Conservation (phyloP, 1,140 invertebrate genomes). For the Polyergus mexicanus region DNA sequence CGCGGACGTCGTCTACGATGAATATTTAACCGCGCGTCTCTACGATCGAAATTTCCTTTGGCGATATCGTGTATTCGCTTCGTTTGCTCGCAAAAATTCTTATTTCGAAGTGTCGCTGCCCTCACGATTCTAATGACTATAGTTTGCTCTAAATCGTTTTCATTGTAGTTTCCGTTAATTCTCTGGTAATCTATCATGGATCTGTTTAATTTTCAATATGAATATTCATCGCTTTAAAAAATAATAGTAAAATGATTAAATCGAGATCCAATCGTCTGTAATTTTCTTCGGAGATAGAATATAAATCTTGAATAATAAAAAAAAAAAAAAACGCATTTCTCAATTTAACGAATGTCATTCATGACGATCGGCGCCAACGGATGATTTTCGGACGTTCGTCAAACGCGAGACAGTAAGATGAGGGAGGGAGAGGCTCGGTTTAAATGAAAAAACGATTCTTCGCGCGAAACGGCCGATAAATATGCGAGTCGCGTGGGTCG, state of each 20-base stretch:
- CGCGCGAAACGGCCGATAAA: constrained; percentile 72
- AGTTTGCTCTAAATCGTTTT: background rate
- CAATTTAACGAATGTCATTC: background rate
- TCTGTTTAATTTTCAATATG: background rate
- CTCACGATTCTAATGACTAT: background rate
- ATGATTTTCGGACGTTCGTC: constrained; percentile 34
- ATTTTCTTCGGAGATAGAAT: too few species aligned
- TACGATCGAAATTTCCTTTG: constrained; percentile 27
- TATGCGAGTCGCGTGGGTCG: constrained; percentile 82
- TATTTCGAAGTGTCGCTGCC: background rate
- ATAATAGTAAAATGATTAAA: background rate
- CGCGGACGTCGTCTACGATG: constrained; percentile 61
- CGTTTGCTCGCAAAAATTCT: background rate
- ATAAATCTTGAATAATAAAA: too few species aligned
- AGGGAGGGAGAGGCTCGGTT: too few species aligned
- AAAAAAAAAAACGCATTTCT: too few species aligned
- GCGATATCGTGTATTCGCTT: background rate
- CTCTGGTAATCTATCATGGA: background rate
- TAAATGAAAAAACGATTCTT: constrained; percentile 35
- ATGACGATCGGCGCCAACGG: constrained; percentile 22
- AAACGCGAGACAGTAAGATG: constrained; percentile 16
- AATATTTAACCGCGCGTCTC: constrained; percentile 70
- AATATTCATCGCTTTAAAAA: background rate
- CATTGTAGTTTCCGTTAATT: background rate
- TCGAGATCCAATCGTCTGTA: background rate